Percentiles rank a stretch among this genome's conserved stretches.
Conservation (phyloP, 2,888 invertebrate genomes). For the Eilema depressum region DNA sequence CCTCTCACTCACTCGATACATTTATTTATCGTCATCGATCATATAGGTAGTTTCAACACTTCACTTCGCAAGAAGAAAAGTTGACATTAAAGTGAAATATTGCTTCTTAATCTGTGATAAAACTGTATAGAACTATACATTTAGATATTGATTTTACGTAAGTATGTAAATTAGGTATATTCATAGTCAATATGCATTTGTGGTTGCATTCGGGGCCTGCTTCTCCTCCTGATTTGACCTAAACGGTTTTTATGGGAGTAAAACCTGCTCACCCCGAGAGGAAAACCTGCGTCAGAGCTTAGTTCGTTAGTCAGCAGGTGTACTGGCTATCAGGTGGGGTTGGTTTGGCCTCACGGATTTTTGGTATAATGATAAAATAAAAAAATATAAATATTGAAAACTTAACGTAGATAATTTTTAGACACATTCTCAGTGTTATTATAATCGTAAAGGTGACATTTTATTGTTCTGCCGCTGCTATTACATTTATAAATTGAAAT, state of each 20-base stretch:
- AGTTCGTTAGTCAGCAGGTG: not conserved
- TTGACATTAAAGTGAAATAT: too few relatives aligned
- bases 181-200: too few relatives aligned
- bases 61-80: too few relatives aligned
- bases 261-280: not conserved
- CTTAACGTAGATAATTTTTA: too few relatives aligned
- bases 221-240: not conserved
- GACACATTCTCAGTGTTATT: not conserved
- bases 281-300: not conserved
- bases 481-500: not conserved
- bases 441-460: not conserved
- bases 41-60: too few relatives aligned
- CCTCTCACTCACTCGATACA: conserved; percentile 11
- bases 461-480: not conserved
- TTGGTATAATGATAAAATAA: too few relatives aligned
- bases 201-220: not conserved
- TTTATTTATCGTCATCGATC: not conserved
- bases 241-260: not conserved
- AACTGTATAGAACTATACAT: too few relatives aligned
- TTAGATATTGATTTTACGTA: too few relatives aligned
- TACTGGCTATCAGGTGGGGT: too few relatives aligned
- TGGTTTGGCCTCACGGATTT: too few relatives aligned
- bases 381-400: too few relatives aligned
- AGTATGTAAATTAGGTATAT: too few relatives aligned
- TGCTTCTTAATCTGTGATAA: not conserved